Percentiles rank a stretch among this genome's conserved stretches.
Conservation (phyloP, 1,140 invertebrate genomes). For the Propsilocerus akamusi region DNA sequence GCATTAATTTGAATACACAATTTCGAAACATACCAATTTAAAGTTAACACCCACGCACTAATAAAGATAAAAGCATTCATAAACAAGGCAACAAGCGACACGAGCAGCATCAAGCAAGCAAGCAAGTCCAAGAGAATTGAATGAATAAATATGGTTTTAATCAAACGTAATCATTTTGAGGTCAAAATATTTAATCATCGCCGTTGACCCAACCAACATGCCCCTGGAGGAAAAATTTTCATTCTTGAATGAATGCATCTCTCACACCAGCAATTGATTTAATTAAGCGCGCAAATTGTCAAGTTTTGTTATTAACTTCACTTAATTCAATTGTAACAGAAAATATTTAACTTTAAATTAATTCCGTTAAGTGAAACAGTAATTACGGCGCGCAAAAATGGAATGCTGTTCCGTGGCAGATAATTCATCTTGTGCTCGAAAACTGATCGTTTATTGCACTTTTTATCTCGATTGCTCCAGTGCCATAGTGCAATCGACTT, state of each 20-base stretch:
- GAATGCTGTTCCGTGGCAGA: too few relatives aligned
- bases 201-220: neutral
- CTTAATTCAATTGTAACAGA: conserved; percentile 3
- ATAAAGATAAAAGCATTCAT: neutral
- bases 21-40: too few relatives aligned
- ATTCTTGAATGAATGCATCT: neutral
- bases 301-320: neutral
- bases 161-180: conserved; percentile 3
- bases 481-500: neutral
- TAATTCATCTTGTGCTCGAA: too few relatives aligned
- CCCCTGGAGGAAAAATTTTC: neutral
- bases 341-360: neutral
- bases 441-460: neutral
- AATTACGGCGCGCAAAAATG: too few relatives aligned
- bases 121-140: neutral
- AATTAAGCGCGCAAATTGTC: neutral
- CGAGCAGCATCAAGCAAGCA: neutral
- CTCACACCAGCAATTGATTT: neutral
- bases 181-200: conserved; percentile 3
- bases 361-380: neutral
- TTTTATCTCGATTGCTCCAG: neutral
- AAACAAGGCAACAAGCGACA: neutral
- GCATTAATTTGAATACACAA: neutral
- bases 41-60: neutral
- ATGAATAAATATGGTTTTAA: too few relatives aligned